phyloP scores from a whole-genome alignment of 2,888 invertebrate genomes.

The Syrphus vitripennis region DNA sequence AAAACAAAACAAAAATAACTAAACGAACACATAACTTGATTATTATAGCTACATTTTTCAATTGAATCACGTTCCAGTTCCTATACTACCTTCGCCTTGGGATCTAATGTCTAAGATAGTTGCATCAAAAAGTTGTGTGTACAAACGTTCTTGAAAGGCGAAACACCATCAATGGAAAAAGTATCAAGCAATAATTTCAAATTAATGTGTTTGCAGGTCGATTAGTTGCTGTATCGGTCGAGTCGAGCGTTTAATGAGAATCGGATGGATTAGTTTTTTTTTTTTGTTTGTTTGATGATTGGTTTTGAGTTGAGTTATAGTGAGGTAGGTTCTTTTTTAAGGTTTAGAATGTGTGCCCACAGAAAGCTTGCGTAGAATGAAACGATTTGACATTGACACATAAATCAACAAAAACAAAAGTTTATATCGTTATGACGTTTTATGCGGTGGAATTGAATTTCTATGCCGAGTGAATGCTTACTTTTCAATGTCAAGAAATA shows the following conservation, averaged over 20 bases:
- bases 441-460: too few species aligned
- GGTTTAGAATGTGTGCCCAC: not conserved
- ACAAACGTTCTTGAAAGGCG: conserved; percentile 29
- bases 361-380: not conserved
- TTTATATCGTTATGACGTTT: not conserved
- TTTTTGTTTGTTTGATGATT: not conserved
- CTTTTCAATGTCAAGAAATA: too few species aligned
- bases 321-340: conserved; percentile 30
- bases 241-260: conserved; percentile 23
- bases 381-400: conserved; percentile 2
- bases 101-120: conserved; percentile 10
- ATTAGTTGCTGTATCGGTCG: conserved; percentile 7
- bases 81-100: conserved; percentile 50
- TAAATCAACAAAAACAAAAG: not conserved
- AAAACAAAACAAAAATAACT: not conserved
- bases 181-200: not conserved
- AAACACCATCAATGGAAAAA: conserved; percentile 29
- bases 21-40: conserved; percentile 30
- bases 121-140: not conserved
- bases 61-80: conserved; percentile 60
- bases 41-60: conserved; percentile 43
- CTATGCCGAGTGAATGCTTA: too few species aligned
- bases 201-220: conserved; percentile 25
- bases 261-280: conserved; percentile 30
- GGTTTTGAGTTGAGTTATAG: not conserved